phyloP scores from a whole-genome alignment of 1,140 invertebrate species.

The Euwallacea similis region DNA sequence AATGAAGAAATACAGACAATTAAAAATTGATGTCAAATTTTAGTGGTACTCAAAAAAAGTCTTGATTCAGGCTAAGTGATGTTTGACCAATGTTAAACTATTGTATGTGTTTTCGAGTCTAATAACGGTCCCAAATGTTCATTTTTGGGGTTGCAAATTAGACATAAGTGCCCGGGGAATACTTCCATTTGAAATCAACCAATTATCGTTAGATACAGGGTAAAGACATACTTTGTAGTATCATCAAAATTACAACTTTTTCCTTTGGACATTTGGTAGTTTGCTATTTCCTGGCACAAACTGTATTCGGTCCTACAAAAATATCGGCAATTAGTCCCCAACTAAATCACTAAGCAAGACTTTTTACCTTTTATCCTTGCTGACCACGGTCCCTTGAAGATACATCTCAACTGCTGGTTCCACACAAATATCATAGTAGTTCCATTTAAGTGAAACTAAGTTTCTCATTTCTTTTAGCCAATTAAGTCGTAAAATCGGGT shows the following conservation, averaged over 20 bases:
- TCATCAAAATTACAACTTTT: neutral
- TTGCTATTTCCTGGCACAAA: conserved; percentile 32
- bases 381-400: conserved; percentile 33
- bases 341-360: conserved; percentile 16
- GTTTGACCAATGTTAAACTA: too few species aligned
- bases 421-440: conserved; percentile 15
- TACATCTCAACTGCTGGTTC: conserved; percentile 36
- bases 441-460: neutral
- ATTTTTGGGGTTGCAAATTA: too few species aligned
- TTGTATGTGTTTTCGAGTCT: too few species aligned
- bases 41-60: too few species aligned
- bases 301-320: conserved; percentile 39
- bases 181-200: too few species aligned
- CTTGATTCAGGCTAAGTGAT: too few species aligned
- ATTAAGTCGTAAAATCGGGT: conserved; percentile 17
- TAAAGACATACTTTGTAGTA: conserved; percentile 1
- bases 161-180: too few species aligned
- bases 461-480: conserved; percentile 16
- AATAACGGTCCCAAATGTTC: too few species aligned
- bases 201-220: too few species aligned
- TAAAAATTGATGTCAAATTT: too few species aligned
- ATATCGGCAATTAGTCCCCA: conserved; percentile 10
- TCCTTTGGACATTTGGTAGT: neutral
- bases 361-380: conserved; percentile 39
- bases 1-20: too few species aligned